Conservation (phyloP, 2,888 invertebrate genomes). For the Phyllotreta cruciferae region DNA sequence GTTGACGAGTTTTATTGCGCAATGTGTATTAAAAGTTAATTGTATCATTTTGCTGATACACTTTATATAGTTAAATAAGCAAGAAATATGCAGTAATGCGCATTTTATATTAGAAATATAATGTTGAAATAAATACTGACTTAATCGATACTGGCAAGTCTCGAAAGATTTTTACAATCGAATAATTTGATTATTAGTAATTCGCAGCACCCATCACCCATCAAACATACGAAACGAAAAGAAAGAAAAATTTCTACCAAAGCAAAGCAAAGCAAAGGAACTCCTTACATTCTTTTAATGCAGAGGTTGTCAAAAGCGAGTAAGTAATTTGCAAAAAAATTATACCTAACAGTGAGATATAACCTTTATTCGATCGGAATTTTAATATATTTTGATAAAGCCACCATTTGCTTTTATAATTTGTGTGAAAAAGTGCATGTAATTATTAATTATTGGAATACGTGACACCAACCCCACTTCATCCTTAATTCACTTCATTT, state of each 20-base stretch:
- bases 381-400: not conserved
- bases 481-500: slow-evolving; percentile 11
- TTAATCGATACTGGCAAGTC: too few species aligned
- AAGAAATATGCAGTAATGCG: too few species aligned
- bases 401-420: slow-evolving; percentile 18
- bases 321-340: slow-evolving; percentile 21
- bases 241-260: slow-evolving; percentile 23
- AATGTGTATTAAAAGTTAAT: too few species aligned
- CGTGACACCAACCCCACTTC: slow-evolving; percentile 23
- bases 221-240: not conserved
- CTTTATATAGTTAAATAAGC: too few species aligned
- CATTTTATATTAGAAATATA: too few species aligned
- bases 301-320: slow-evolving; percentile 16
- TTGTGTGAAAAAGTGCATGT: slow-evolving; percentile 19
- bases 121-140: too few species aligned
- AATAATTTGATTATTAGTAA: too few species aligned
- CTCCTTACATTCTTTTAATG: slow-evolving; percentile 10
- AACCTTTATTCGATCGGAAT: not conserved
- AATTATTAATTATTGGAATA: slow-evolving; percentile 16
- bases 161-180: not conserved
- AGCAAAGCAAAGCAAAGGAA: slow-evolving; percentile 10
- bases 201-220: too few species aligned
- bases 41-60: too few species aligned
- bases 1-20: too few species aligned
- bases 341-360: not conserved